Conservation (phyloP, 2,113 vertebrate genomes). For the Peromyscus maniculatus region DNA sequence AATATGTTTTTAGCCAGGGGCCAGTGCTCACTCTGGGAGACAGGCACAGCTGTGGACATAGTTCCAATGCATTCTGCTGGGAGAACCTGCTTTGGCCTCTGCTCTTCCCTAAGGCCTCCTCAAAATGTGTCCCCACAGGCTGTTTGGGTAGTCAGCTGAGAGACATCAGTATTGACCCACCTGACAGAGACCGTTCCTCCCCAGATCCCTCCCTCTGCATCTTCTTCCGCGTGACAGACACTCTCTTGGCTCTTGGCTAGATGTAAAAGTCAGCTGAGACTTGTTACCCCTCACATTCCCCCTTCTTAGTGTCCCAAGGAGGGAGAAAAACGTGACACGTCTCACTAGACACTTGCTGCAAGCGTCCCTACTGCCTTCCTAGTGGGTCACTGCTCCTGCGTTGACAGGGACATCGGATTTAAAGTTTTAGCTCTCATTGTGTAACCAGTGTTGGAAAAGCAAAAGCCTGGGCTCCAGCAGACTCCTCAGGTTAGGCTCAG, state of each 20-base stretch:
- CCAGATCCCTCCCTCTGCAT: not conserved
- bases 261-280: not conserved
- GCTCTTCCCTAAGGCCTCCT: not conserved
- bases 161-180: not conserved
- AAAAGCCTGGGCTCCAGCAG: not conserved
- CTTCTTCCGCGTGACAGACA: slow-evolving; percentile 39
- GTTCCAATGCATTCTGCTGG: not conserved
- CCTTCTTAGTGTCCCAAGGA: not conserved
- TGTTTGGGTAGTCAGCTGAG: not conserved
- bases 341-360: not conserved
- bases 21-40: not conserved
- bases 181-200: not conserved
- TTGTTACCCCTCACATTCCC: not conserved
- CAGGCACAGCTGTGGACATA: accelerated
- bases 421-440: slow-evolving; percentile 73
- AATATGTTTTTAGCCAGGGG: not conserved
- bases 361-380: not conserved
- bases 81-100: not conserved
- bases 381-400: not conserved
- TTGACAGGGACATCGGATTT: slow-evolving; percentile 71
- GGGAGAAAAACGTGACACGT: not conserved
- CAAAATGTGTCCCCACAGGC: not conserved
- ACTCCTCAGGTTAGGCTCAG: not conserved
- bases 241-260: slow-evolving; percentile 70
- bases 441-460: not conserved